These are phyloP conservation scores for Habropoda laboriosa DNA, from an alignment of 1,140 invertebrate species.

Conservation along the genomic window DNA sequence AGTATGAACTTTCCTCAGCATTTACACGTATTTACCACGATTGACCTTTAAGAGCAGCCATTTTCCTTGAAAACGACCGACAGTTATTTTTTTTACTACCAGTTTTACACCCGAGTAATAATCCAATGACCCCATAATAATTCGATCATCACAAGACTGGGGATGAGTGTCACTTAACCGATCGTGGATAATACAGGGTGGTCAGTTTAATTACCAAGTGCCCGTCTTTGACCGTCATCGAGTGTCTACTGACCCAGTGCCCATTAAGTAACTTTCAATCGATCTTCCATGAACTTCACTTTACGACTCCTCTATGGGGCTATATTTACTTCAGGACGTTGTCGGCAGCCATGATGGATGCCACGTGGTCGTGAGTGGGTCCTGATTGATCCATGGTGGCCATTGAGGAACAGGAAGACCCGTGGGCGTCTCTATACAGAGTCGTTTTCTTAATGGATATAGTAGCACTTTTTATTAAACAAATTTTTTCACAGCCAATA, in stretches of 20 bases:
- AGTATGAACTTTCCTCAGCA: neutral
- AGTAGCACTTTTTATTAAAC: no score
- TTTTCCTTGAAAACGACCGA: neutral
- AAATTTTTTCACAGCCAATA: no score
- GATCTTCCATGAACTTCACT: constrained; percentile 21
- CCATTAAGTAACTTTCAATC: constrained; percentile 26
- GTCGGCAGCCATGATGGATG: neutral
- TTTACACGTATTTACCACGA: neutral
- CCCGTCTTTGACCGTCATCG: constrained; percentile 6
- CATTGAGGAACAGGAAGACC: neutral
- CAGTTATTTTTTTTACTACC: constrained; percentile 25
- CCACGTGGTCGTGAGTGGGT: neutral
- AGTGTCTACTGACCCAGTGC: constrained; percentile 3
- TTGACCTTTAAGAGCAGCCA: neutral
- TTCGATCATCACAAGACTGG: neutral
- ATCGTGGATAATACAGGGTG: constrained; percentile 18
- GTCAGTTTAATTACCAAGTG: constrained; percentile 27
- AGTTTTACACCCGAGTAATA: neutral
- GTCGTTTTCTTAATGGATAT: no score
- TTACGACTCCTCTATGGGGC: neutral
- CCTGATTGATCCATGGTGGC: neutral
- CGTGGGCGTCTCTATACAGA: no score
- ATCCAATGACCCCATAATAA: constrained; percentile 50
- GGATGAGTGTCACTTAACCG: constrained; percentile 19
- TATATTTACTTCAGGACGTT: neutral